phyloP scores from a whole-genome alignment of 2,888 invertebrate species.

The Chymomyza procnemis region DNA sequence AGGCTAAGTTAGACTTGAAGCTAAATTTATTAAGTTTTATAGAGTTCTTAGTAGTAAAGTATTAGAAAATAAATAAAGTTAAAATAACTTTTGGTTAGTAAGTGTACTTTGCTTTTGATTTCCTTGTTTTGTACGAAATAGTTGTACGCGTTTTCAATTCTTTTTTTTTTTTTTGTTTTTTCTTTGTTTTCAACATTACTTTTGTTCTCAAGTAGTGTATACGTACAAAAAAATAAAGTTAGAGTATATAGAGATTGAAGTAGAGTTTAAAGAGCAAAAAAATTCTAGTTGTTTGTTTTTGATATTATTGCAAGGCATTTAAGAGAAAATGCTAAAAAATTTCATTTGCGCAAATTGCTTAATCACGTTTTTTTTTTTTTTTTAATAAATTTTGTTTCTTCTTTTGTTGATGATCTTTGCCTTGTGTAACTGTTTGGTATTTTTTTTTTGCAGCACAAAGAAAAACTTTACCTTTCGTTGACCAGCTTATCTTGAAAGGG shows the following conservation, averaged over 20 bases:
- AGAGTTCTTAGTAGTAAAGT: constrained; percentile 34
- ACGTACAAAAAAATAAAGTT: constrained; percentile 4
- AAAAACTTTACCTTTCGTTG: constrained; percentile 92
- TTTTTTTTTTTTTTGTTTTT: not conserved
- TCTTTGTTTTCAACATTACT: not conserved
- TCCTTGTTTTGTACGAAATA: constrained; percentile 9
- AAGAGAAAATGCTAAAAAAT: not conserved
- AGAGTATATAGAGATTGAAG: not conserved
- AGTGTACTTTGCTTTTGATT: constrained; percentile 50
- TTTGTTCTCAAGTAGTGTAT: not conserved
- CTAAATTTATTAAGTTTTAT: constrained; percentile 30
- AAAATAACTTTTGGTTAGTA: constrained; percentile 34
- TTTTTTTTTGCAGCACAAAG: constrained; percentile 62
- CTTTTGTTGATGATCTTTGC: constrained; percentile 24
- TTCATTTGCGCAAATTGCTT: constrained; percentile 5
- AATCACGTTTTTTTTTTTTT: constrained; percentile 25
- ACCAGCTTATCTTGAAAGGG: constrained; percentile 98
- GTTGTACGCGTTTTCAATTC: too few species aligned
- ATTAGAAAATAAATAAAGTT: constrained; percentile 41
- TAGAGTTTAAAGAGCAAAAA: not conserved
- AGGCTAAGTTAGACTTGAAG: constrained; percentile 36
- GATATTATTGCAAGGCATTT: not conserved
- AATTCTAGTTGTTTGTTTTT: not conserved
- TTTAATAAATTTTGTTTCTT: constrained; percentile 38
- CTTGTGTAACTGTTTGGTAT: constrained; percentile 30